A percentile compares a stretch with the other conserved stretches of the same genome.
Conservation (phyloP, 2,797 vertebrate genomes). For the Halcyon chelicuti region DNA sequence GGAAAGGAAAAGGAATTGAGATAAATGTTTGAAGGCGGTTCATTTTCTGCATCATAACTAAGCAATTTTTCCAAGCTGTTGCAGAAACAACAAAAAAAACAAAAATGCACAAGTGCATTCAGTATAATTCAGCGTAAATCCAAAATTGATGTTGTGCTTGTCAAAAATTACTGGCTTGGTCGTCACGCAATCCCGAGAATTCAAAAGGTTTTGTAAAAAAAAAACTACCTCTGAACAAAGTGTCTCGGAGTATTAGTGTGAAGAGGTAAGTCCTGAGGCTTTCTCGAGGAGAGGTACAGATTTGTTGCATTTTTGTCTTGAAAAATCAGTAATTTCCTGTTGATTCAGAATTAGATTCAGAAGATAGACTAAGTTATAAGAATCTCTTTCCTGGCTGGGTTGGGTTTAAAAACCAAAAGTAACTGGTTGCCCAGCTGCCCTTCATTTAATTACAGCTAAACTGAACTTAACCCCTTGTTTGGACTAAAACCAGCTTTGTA, state of each 20-base stretch:
- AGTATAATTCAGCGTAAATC: not conserved
- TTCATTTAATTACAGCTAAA: not conserved
- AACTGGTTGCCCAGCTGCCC: not conserved
- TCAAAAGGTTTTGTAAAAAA: not conserved
- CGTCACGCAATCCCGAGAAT: not conserved
- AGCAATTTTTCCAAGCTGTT: not conserved
- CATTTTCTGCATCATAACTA: slow-evolving; percentile 10
- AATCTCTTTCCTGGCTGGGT: not conserved
- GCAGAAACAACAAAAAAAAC: not conserved
- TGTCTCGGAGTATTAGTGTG: not conserved
- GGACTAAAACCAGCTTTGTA: not conserved
- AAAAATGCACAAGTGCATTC: not conserved
- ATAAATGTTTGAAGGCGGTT: not conserved
- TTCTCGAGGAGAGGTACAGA: not conserved
- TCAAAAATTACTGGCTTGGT: not conserved
- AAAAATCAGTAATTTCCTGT: not conserved
- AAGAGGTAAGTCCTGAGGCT: not conserved
- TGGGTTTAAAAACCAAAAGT: not conserved
- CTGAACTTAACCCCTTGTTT: not conserved
- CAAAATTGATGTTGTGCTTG: not conserved
- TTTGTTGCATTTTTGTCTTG: not conserved
- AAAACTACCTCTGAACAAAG: not conserved
- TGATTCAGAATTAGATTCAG: not conserved
- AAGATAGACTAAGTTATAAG: not conserved
- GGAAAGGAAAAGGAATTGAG: slow-evolving; percentile 24